A percentile compares a stretch with the other conserved stretches of the same genome.
Evolutionary conservation across 2,797 vertebrate genomes (phyloP).

Genomic region (Lepilemur septentrionalis): DNA sequence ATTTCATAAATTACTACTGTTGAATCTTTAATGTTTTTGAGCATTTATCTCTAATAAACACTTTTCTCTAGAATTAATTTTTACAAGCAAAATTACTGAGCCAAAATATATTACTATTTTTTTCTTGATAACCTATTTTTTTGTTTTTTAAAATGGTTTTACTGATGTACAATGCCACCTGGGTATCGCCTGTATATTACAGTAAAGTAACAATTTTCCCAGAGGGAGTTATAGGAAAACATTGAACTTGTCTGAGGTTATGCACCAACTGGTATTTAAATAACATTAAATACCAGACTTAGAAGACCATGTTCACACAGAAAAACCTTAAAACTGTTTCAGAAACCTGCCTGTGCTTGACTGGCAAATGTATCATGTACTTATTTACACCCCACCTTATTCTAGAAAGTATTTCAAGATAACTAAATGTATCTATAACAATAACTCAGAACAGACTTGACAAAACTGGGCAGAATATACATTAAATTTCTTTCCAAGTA

Average conservation of each 20-base stretch:
- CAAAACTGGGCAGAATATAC: not conserved
- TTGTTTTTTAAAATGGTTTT: constrained; percentile 4
- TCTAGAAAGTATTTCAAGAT: not conserved
- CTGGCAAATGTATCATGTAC: not conserved
- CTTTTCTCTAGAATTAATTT: not conserved
- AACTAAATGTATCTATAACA: not conserved
- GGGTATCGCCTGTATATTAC: not conserved
- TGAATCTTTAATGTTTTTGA: constrained; percentile 4
- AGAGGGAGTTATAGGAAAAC: not conserved
- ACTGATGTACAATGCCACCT: not conserved
- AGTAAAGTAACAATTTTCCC: not conserved
- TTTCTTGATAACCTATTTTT: not conserved
- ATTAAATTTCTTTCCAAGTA: constrained; percentile 6
- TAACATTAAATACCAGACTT: not conserved
- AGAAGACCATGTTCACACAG: not conserved
- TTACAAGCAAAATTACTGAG: not conserved
- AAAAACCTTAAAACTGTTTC: not conserved
- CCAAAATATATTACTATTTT: not conserved
- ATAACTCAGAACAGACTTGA: constrained; percentile 19
- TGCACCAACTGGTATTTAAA: not conserved
- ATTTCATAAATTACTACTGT: not conserved
- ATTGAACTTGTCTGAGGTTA: not conserved
- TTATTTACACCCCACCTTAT: not conserved
- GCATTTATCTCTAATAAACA: not conserved
- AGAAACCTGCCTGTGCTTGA: not conserved